Base-by-base conservation (phyloP, 2,888 invertebrate genomes). In the Heliconius aoede region DNA sequence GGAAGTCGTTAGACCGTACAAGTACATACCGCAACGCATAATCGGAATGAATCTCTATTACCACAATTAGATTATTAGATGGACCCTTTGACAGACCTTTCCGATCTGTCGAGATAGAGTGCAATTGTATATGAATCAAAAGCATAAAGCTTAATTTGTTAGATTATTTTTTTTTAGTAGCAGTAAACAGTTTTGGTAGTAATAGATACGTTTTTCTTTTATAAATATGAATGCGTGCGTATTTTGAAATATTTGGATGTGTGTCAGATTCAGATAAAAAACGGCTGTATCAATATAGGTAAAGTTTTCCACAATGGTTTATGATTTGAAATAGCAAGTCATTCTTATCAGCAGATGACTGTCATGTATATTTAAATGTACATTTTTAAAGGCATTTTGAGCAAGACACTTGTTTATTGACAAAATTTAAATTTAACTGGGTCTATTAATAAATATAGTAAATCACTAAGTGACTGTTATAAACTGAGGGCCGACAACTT, bases 11-110 rank as follows among this genome's bases (percentile, higher is more conserved):
- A 69, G 60, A 21, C 36, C 61, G 21, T 71, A 24, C 51, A 51
- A 46, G 21, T 71, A 7, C 61, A 55, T 64, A 32, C 18, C 21
- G 30, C 26, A 26, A 64, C 51, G 62, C 60, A 72, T 68, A 73
- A 73, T 67, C 62, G 40, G 61, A 73, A 72, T 67, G 58, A 46
- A 40, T 67, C 69, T 55, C 67, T 72, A 71, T 75, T 72, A 58
- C 74, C 77, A 74, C 80, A 81, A 80, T 79, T 76, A 78, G 76
- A 78, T 79, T 78, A 79, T 78, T 74, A 73, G 76, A 77, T 78
- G 61, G 65, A 60, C 73, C 73, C 74, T 78, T 72, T 76, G 76
- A 74, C 76, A 76, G 69, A 73, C 60, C n/a, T n/a, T n/a, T n/a
- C n/a, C 51, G 73, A 64, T 73, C 78, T 69, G 64, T 72, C 76